Conservation (phyloP, 2,888 invertebrate species). For the Volucella inanis region DNA sequence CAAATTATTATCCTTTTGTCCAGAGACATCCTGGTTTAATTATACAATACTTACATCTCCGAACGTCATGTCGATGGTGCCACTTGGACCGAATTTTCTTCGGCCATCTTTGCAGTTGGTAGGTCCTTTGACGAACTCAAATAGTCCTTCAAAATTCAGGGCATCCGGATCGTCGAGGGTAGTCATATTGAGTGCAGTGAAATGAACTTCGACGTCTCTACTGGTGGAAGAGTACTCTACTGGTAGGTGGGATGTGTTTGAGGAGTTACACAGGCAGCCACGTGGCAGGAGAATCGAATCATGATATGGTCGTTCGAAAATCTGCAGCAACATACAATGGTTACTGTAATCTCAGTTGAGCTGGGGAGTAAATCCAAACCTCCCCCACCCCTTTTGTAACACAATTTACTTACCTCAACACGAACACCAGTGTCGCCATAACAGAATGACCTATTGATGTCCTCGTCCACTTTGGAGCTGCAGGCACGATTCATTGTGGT, state of each 20-base stretch:
- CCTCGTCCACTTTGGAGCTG: constrained; percentile 84
- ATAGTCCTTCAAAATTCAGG: constrained; percentile 92
- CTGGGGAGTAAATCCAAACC: neutral
- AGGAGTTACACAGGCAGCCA: constrained; percentile 90
- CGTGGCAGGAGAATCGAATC: constrained; percentile 89
- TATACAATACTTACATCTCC: constrained; percentile 82
- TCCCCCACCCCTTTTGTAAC: neutral
- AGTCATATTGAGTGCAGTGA: constrained; percentile 92
- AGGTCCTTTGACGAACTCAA: constrained; percentile 90
- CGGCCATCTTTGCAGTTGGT: constrained; percentile 88
- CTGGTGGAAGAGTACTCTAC: constrained; percentile 91
- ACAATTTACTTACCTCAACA: constrained; percentile 83
- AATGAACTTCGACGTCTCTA: constrained; percentile 90
- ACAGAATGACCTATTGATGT: constrained; percentile 88
- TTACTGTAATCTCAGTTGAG: neutral
- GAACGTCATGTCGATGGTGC: constrained; percentile 87
- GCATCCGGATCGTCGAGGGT: constrained; percentile 93
- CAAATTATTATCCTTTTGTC: no score
- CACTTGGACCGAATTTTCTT: constrained; percentile 89
- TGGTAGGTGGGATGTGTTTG: constrained; percentile 84
- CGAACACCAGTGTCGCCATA: constrained; percentile 88
- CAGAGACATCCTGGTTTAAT: no score
- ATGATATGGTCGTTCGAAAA: constrained; percentile 90
- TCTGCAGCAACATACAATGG: constrained; percentile 76
- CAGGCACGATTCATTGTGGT: constrained; percentile 85